Conservation (phyloP, 2,888 invertebrate genomes). For the Harpalus rubripes region DNA sequence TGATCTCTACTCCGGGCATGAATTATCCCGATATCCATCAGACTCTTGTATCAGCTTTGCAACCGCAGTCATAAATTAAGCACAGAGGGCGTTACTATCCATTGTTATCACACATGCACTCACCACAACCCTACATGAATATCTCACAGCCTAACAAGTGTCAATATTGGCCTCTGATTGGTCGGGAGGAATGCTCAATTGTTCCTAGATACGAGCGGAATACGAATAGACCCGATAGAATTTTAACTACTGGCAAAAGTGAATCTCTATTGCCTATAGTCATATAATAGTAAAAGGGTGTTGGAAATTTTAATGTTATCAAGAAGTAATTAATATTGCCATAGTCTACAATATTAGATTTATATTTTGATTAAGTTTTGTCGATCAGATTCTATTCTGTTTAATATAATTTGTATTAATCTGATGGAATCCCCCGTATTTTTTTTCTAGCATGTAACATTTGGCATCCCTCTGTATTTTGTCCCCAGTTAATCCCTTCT, state of each 20-base stretch:
- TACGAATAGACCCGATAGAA: not conserved
- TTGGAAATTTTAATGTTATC: too few relatives aligned
- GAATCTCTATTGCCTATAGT: too few relatives aligned
- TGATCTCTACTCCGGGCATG: not conserved
- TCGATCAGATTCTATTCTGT: too few relatives aligned
- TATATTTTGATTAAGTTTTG: not conserved
- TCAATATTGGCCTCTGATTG: constrained; percentile 5
- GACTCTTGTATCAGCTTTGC: not conserved
- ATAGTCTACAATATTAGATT: not conserved
- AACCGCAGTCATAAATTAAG: not conserved
- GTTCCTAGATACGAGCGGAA: not conserved
- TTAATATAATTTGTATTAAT: not conserved
- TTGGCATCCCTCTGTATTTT: not conserved
- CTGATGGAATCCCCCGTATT: not conserved
- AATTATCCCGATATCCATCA: not conserved
- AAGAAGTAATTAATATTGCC: too few relatives aligned
- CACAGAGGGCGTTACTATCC: not conserved
- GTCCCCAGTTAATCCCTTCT: constrained; percentile 52
- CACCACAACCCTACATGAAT: not conserved
- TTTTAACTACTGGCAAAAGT: too few relatives aligned
- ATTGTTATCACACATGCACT: constrained; percentile 5
- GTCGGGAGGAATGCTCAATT: not conserved
- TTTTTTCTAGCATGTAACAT: constrained; percentile 6
- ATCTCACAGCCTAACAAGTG: constrained; percentile 1
- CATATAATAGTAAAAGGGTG: too few relatives aligned